These are phyloP conservation scores for Ascaphus truei DNA, from an alignment of 2,113 vertebrate species.

Conservation along the genomic window DNA sequence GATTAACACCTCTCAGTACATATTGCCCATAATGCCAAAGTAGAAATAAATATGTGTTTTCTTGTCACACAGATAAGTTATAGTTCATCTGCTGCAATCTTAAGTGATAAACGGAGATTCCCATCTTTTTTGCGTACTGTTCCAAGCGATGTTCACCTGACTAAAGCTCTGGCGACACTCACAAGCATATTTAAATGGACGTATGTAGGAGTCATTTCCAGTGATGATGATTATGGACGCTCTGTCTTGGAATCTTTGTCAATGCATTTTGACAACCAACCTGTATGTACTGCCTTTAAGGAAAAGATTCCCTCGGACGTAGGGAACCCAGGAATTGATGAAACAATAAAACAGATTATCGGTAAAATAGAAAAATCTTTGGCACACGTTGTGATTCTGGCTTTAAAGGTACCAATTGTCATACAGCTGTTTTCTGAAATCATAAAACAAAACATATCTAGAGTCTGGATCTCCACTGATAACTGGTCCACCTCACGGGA, in stretches of 20 bases:
- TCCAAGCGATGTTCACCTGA: constrained; percentile 59
- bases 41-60: too few relatives aligned
- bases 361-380: constrained; percentile 40
- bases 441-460: constrained; percentile 45
- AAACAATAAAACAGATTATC: constrained; percentile 34
- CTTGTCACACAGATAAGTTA: constrained; percentile 49
- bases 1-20: too few relatives aligned
- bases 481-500: constrained; percentile 48
- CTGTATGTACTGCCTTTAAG: constrained; percentile 51
- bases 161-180: constrained; percentile 46
- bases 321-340: not conserved
- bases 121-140: constrained; percentile 56
- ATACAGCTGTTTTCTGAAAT: constrained; percentile 49
- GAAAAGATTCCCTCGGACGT: constrained; percentile 46
- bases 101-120: constrained; percentile 53
- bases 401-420: constrained; percentile 50
- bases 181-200: constrained; percentile 50
- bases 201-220: constrained; percentile 58
- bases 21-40: too few relatives aligned
- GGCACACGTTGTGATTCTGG: constrained; percentile 52
- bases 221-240: constrained; percentile 58
- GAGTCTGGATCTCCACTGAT: constrained; percentile 58
- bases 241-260: constrained; percentile 53
- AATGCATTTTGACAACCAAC: constrained; percentile 26
- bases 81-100: constrained; percentile 49